These are phyloP conservation scores for Sinohyriopsis cumingii DNA, from an alignment of 2,888 invertebrate genomes.

Conservation along the genomic window DNA sequence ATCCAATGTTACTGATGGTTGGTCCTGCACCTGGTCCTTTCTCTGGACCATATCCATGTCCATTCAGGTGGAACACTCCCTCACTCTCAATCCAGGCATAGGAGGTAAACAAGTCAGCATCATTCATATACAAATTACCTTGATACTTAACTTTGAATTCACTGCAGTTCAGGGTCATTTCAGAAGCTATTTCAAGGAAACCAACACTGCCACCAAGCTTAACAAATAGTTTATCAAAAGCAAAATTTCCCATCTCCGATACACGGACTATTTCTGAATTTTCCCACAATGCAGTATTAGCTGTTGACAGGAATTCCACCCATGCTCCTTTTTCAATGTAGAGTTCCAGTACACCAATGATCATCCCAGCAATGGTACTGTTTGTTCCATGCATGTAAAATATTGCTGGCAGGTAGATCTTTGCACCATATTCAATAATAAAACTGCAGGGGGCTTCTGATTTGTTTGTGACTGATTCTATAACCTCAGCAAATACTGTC, in stretches of 20 bases:
- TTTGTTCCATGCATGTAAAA: constrained; percentile 58
- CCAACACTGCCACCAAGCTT: constrained; percentile 45
- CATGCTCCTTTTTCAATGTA: constrained; percentile 44
- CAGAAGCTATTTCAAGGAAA: constrained; percentile 38
- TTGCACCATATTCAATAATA: constrained; percentile 48
- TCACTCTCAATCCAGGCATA: constrained; percentile 60
- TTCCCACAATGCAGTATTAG: constrained; percentile 47
- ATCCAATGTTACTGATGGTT: constrained; percentile 39
- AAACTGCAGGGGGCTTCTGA: constrained; percentile 60
- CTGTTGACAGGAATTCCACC: constrained; percentile 50
- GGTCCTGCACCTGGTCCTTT: constrained; percentile 45
- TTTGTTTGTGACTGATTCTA: constrained; percentile 50
- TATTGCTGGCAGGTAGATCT: constrained; percentile 52
- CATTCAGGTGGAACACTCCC: constrained; percentile 55
- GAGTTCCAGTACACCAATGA: constrained; percentile 50
- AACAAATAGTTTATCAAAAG: constrained; percentile 46
- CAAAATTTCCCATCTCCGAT: constrained; percentile 50
- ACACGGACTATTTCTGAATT: constrained; percentile 41
- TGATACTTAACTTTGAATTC: constrained; percentile 54
- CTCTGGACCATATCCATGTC: constrained; percentile 42
- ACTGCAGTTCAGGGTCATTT: constrained; percentile 34
- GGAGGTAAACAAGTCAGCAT: constrained; percentile 49
- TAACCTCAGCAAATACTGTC: constrained; percentile 51
- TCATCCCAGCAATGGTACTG: constrained; percentile 47
- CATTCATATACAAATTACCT: constrained; percentile 54